phyloP scores from a whole-genome alignment of 2,113 vertebrate species.

The Zosterops lateralis region DNA sequence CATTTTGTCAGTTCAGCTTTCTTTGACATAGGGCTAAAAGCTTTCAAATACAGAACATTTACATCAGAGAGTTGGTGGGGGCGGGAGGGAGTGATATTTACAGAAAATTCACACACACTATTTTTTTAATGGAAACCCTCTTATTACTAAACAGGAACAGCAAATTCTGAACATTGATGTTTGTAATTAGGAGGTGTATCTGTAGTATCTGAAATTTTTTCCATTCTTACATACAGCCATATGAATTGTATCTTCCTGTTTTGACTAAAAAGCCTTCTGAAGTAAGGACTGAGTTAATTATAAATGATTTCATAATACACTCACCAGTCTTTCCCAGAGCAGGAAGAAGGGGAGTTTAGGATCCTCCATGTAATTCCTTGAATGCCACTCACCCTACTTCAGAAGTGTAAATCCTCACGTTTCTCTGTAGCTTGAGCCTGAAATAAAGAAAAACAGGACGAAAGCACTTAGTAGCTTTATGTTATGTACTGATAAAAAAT shows the following conservation, averaged over 20 bases:
- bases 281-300: slow-evolving; percentile 5
- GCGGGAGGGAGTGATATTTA: background rate
- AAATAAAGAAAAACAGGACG: slow-evolving; percentile 12
- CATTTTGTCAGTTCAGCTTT: background rate
- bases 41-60: background rate
- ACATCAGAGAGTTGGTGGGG: background rate
- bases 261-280: slow-evolving; percentile 42
- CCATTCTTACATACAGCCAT: background rate
- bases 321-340: slow-evolving; percentile 20
- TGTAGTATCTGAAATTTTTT: background rate
- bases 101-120: background rate
- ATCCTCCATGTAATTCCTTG: slow-evolving; percentile 26
- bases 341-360: slow-evolving; percentile 52
- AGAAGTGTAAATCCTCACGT: background rate
- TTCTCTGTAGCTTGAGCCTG: slow-evolving; percentile 39
- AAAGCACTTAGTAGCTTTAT: background rate
- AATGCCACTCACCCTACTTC: background rate
- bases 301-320: slow-evolving; percentile 45
- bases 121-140: background rate
- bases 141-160: background rate
- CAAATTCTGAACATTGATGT: background rate
- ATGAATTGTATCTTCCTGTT: slow-evolving; percentile 49
- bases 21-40: background rate
- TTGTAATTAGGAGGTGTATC: background rate
- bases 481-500: background rate